Conservation (phyloP, 2,888 invertebrate species). For the Oegoconia quadripuncta region DNA sequence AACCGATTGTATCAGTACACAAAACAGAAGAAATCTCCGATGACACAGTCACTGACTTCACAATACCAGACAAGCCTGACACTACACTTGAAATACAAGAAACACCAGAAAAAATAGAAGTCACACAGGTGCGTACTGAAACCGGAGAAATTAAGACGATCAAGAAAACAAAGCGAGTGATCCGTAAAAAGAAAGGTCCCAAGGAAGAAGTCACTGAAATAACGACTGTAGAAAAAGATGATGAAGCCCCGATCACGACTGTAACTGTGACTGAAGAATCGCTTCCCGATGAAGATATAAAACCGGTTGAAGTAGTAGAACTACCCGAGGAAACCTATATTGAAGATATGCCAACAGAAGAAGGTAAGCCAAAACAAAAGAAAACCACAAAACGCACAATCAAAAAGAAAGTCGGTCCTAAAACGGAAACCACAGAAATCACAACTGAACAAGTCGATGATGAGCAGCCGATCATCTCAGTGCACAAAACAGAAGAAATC, state of each 20-base stretch:
- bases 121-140: constrained; percentile 21
- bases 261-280: constrained; percentile 41
- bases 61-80: constrained; percentile 22
- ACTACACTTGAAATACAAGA: constrained; percentile 22
- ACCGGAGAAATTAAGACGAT: constrained; percentile 17
- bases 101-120: constrained; percentile 34
- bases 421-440: constrained; percentile 43
- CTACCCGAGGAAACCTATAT: constrained; percentile 47
- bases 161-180: constrained; percentile 26
- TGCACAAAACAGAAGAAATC: constrained; percentile 25
- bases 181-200: constrained; percentile 22
- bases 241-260: constrained; percentile 25
- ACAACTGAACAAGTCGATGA: constrained; percentile 38
- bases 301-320: constrained; percentile 22
- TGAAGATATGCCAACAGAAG: constrained; percentile 14
- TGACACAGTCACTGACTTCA: constrained; percentile 31
- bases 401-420: constrained; percentile 40
- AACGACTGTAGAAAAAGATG: constrained; percentile 18
- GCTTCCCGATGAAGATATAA: constrained; percentile 24
- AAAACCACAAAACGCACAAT: constrained; percentile 30
- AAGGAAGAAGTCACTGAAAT: constrained; percentile 22
- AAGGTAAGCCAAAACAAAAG: constrained; percentile 20
- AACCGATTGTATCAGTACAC: constrained; percentile 32
- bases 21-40: constrained; percentile 27
- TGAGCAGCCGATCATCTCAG: constrained; percentile 23